phyloP scores from a whole-genome alignment of 2,888 invertebrate genomes.

The Epicampocera succincta region DNA sequence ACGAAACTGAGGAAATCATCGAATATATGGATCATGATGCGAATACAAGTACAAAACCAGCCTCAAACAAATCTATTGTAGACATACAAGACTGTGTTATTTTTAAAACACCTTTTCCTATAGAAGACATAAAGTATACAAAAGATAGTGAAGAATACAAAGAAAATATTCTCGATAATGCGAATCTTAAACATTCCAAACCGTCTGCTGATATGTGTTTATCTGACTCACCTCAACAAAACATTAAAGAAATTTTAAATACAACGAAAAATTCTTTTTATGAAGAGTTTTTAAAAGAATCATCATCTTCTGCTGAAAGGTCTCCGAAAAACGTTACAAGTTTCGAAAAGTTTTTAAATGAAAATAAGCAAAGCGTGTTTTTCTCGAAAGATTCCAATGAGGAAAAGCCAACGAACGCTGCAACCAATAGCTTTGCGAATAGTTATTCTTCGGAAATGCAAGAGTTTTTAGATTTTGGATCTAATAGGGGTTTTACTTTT shows the following conservation, averaged over 20 bases:
- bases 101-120: conserved; percentile 49
- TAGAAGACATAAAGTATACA: background rate
- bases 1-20: background rate
- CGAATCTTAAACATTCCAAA: conserved; percentile 6
- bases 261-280: conserved; percentile 33
- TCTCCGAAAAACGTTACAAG: conserved; percentile 1
- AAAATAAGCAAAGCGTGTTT: conserved; percentile 16
- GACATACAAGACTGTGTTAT: conserved; percentile 61
- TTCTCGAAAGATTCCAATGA: background rate
- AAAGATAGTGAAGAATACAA: conserved; percentile 34
- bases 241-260: conserved; percentile 16
- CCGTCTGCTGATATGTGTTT: conserved; percentile 5
- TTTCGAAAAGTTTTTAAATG: conserved; percentile 29
- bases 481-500: conserved; percentile 24
- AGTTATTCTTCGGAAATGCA: background rate
- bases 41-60: conserved; percentile 10
- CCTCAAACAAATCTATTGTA: conserved; percentile 27
- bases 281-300: conserved; percentile 28
- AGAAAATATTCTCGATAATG: conserved; percentile 21
- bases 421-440: background rate
- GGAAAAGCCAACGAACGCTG: background rate
- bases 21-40: background rate
- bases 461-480: conserved; percentile 52
- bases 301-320: conserved; percentile 6
- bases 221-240: background rate